Evolutionary conservation across 2,113 vertebrate genomes (phyloP).

Genomic region (Accipiter cooperii): DNA sequence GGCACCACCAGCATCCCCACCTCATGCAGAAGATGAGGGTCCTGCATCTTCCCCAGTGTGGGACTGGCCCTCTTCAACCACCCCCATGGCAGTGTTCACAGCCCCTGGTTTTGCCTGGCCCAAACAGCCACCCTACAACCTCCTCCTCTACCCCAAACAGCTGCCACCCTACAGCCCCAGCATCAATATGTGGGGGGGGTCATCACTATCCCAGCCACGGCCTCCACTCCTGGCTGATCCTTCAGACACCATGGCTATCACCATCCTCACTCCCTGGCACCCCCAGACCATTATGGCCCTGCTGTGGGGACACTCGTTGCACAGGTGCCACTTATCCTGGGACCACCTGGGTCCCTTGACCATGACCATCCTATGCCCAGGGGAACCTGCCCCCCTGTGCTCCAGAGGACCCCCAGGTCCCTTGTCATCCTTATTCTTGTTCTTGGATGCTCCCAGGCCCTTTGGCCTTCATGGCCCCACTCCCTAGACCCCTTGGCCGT

Average conservation of each 20-base stretch:
- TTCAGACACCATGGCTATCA: not conserved
- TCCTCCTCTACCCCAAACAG: not conserved
- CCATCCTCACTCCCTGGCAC: not conserved
- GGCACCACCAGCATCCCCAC: not conserved
- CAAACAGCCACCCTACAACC: not conserved
- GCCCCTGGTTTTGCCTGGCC: not conserved
- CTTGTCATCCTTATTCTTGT: too few species aligned
- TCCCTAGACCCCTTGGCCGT: too few species aligned
- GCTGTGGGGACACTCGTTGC: not conserved
- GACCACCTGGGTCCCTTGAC: too few species aligned
- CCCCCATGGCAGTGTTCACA: not conserved
- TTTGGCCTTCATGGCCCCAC: too few species aligned
- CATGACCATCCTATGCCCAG: too few species aligned
- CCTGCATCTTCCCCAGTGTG: not conserved
- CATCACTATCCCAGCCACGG: not conserved
- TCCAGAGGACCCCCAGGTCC: too few species aligned
- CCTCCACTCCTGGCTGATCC: not conserved
- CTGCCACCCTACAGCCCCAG: not conserved
- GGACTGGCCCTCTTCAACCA: not conserved
- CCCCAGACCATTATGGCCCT: not conserved
- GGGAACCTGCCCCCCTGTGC: too few species aligned
- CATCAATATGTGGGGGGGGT: fast-evolving
- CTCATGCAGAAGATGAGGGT: not conserved
- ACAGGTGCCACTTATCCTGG: too few species aligned
- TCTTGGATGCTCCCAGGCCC: too few species aligned